Conservation (phyloP, 2,113 vertebrate species). For the Mystacornis crossleyi region DNA sequence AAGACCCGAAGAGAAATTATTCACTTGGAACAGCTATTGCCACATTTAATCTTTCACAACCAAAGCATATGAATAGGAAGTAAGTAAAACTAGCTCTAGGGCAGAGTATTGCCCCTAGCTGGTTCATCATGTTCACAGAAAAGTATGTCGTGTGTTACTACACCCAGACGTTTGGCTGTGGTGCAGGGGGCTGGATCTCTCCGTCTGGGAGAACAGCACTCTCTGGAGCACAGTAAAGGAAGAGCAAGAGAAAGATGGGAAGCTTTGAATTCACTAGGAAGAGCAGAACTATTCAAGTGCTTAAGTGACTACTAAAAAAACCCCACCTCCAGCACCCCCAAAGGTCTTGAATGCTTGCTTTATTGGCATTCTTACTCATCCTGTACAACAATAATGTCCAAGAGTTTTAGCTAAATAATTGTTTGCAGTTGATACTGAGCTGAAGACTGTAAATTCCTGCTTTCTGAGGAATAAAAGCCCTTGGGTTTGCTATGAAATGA, state of each 20-base stretch:
- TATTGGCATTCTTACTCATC: background rate
- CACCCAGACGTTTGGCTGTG: background rate
- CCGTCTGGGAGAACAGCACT: slow-evolving; percentile 37
- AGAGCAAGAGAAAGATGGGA: background rate
- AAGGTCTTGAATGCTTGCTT: background rate
- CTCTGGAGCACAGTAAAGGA: slow-evolving; percentile 65
- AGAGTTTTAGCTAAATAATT: background rate
- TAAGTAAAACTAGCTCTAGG: background rate
- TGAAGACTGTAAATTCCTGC: background rate
- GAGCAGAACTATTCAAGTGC: background rate
- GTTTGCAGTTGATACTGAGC: background rate
- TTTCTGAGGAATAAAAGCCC: background rate
- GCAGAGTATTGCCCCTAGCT: slow-evolving; percentile 16
- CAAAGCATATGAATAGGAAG: background rate
- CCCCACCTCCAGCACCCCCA: background rate
- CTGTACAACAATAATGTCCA: background rate
- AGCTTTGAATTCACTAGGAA: background rate
- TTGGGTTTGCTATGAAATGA: background rate
- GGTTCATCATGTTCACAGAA: slow-evolving; percentile 7
- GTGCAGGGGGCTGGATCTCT: background rate
- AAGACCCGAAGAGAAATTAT: background rate
- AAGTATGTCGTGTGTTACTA: background rate
- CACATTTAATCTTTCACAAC: background rate
- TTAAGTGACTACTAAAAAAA: background rate
- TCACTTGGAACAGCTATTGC: background rate